Percentiles rank a stretch among this genome's conserved stretches.
These are phyloP conservation scores for Clusia tigrina DNA, from an alignment of 2,888 invertebrate species.

Conservation along the genomic window DNA sequence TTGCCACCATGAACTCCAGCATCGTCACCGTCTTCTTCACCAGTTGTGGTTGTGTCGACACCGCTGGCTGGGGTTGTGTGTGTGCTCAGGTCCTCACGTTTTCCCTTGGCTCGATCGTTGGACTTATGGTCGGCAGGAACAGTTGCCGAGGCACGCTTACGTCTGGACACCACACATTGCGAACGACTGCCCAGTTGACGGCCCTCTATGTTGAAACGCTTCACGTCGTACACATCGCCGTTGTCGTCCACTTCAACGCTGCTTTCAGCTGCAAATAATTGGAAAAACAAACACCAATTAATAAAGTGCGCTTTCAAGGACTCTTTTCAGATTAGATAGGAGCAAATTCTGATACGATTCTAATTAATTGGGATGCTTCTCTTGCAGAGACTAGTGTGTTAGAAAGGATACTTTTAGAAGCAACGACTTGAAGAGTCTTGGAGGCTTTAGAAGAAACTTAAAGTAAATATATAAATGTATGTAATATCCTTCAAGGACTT, in stretches of 20 bases:
- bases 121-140: background rate
- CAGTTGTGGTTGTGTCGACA: background rate
- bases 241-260: conserved; percentile 53
- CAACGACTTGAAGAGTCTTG: too few species aligned
- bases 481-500: too few species aligned
- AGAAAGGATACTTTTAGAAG: too few species aligned
- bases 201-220: conserved; percentile 53
- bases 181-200: conserved; percentile 49
- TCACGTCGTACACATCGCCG: conserved; percentile 56
- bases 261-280: conserved; percentile 39
- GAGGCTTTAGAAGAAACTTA: too few species aligned
- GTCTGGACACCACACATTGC: conserved; percentile 52
- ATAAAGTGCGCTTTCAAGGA: background rate
- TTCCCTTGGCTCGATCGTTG: conserved; percentile 10
- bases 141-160: conserved; percentile 43
- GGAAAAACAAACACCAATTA: background rate
- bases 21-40: conserved; percentile 21
- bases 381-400: too few species aligned
- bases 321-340: background rate
- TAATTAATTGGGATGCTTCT: background rate
- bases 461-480: too few species aligned
- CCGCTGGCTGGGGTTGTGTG: conserved; percentile 8
- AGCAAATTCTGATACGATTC: background rate
- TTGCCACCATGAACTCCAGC: conserved; percentile 23
- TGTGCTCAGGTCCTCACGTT: conserved; percentile 12